Conservation (phyloP, 2,888 invertebrate species). For the Spodoptera picta region DNA sequence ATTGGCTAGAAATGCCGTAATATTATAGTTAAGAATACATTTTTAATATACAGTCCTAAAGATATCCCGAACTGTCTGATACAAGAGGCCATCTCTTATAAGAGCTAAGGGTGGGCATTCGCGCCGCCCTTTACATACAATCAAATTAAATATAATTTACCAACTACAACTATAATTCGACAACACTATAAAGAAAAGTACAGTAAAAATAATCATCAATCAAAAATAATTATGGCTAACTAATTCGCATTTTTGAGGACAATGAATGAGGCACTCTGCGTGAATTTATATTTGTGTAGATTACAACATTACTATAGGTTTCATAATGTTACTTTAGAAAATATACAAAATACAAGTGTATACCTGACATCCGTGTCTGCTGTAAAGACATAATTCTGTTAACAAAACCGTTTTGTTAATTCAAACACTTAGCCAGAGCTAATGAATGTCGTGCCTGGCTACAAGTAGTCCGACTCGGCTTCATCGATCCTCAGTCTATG, state of each 20-base stretch:
- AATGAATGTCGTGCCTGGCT: slow-evolving; percentile 50
- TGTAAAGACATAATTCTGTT: slow-evolving; percentile 55
- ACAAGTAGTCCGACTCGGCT: slow-evolving; percentile 51
- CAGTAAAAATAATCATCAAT: slow-evolving; percentile 79
- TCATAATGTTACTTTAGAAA: slow-evolving; percentile 71
- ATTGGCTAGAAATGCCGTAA: slow-evolving; percentile 59
- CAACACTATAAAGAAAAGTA: slow-evolving; percentile 74
- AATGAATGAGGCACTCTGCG: slow-evolving; percentile 87
- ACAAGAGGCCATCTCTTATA: slow-evolving; percentile 70
- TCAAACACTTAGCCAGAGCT: slow-evolving; percentile 55
- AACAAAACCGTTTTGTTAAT: slow-evolving; percentile 52
- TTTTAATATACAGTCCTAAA: slow-evolving; percentile 56
- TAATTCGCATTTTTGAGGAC: slow-evolving; percentile 80
- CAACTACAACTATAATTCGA: slow-evolving; percentile 84
- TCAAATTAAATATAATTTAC: slow-evolving; percentile 76
- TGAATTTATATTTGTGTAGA: slow-evolving; percentile 81
- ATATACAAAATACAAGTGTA: slow-evolving; percentile 78
- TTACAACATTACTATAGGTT: slow-evolving; percentile 74
- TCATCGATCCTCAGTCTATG: slow-evolving; percentile 81
- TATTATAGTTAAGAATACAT: slow-evolving; percentile 66
- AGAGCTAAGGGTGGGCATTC: slow-evolving; percentile 44
- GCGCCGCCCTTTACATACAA: slow-evolving; percentile 55
- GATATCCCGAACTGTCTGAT: slow-evolving; percentile 70
- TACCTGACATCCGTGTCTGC: slow-evolving; percentile 51
- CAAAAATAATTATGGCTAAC: slow-evolving; percentile 85